Conservation (phyloP, 2,797 vertebrate species). For the Anomalospiza imberbis region DNA sequence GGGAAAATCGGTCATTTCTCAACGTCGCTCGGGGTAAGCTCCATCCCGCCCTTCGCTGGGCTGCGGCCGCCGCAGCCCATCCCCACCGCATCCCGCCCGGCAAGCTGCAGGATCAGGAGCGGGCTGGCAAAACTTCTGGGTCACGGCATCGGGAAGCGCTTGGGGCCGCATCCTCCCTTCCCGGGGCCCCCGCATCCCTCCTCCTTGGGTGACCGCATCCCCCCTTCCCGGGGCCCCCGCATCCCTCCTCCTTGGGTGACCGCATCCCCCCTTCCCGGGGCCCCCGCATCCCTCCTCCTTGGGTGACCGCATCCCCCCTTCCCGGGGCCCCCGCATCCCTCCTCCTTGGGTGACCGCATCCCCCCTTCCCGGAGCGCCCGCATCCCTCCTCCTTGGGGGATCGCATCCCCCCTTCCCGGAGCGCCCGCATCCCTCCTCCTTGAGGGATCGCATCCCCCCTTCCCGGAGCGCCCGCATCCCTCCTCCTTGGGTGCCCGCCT, state of each 20-base stretch:
- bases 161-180: not conserved
- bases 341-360: too few species aligned
- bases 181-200: not conserved
- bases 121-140: conserved; percentile 28
- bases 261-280: not conserved
- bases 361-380: too few species aligned
- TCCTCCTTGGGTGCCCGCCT: not conserved
- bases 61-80: not conserved
- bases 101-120: not conserved
- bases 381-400: too few species aligned
- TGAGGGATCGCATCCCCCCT: not conserved
- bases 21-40: not conserved
- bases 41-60: not conserved
- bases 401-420: not conserved
- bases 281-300: not conserved
- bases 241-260: too few species aligned
- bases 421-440: not conserved
- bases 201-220: not conserved
- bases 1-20: not conserved
- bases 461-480: not conserved
- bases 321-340: not conserved
- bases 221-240: too few species aligned
- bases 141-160: not conserved
- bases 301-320: not conserved
- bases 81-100: not conserved